Evolutionary conservation across 2,797 vertebrate species (phyloP).

Genomic region (Mormyrus hasselquistii): DNA sequence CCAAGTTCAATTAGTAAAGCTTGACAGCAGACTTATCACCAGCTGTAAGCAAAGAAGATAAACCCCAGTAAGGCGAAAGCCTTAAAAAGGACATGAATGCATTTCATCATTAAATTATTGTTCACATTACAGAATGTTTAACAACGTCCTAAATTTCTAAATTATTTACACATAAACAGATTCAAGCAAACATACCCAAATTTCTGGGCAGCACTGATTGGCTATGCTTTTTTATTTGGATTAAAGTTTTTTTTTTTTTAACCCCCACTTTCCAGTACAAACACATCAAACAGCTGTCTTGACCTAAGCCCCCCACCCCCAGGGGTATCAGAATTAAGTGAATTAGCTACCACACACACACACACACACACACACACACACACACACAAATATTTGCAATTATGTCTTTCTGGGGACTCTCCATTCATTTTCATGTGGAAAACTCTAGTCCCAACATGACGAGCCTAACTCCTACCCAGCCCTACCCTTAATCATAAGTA

Average conservation of each 20-base stretch:
- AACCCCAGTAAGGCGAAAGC: not conserved
- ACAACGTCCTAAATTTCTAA: not conserved
- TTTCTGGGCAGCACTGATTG: not conserved
- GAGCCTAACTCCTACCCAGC: not conserved
- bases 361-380: not conserved
- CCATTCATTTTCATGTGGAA: not conserved
- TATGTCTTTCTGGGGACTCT: not conserved
- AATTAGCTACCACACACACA: not conserved
- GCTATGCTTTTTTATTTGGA: not conserved
- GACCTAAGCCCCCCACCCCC: not conserved
- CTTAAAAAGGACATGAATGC: not conserved
- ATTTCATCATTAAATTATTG: not conserved
- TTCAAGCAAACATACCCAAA: not conserved
- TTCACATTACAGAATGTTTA: not conserved
- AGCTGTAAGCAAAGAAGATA: not conserved
- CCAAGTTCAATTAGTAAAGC: not conserved
- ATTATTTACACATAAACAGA: not conserved
- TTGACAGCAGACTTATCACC: not conserved
- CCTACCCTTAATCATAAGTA: not conserved
- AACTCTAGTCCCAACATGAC: not conserved
- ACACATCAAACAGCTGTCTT: not conserved
- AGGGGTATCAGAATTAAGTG: not conserved
- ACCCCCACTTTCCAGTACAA: not conserved
- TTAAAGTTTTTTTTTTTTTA: not conserved
- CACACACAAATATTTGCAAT: not conserved